Conservation (phyloP, 2,113 vertebrate genomes). For the Myotis brandtii region DNA sequence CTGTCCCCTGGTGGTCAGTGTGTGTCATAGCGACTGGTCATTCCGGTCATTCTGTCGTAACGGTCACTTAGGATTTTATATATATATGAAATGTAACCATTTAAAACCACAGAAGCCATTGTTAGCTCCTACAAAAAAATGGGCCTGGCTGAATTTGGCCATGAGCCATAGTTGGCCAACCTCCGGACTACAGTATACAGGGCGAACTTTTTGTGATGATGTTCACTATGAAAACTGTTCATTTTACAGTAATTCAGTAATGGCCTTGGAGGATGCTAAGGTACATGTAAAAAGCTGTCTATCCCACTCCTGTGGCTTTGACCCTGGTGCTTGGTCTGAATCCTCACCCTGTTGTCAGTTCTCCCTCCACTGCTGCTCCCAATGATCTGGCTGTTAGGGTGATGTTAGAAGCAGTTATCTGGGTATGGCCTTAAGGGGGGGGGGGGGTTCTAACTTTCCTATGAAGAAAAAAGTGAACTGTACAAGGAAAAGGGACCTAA, state of each 20-base stretch:
- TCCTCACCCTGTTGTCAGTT: no score
- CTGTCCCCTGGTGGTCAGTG: no score
- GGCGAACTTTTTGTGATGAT: background rate
- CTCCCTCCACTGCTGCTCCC: background rate
- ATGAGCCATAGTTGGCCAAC: background rate
- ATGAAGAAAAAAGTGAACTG: background rate
- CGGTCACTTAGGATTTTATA: no score
- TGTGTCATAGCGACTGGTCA: no score
- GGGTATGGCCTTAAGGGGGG: background rate
- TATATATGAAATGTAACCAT: slow-evolving; percentile 24
- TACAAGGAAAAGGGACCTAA: background rate
- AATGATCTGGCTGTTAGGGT: background rate
- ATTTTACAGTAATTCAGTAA: background rate
- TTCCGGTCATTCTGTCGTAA: no score
- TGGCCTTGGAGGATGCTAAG: rapidly evolving
- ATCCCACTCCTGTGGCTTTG: background rate
- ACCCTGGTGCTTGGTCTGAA: background rate
- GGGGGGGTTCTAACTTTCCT: background rate
- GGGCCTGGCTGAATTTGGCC: background rate
- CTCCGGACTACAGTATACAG: background rate
- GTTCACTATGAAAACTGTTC: background rate
- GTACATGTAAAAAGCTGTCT: background rate
- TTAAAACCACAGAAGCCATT: slow-evolving; percentile 34
- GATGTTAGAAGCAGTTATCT: background rate
- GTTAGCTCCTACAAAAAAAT: slow-evolving; percentile 5